Conservation (phyloP, 2,888 invertebrate species). For the Drosophila leonis region DNA sequence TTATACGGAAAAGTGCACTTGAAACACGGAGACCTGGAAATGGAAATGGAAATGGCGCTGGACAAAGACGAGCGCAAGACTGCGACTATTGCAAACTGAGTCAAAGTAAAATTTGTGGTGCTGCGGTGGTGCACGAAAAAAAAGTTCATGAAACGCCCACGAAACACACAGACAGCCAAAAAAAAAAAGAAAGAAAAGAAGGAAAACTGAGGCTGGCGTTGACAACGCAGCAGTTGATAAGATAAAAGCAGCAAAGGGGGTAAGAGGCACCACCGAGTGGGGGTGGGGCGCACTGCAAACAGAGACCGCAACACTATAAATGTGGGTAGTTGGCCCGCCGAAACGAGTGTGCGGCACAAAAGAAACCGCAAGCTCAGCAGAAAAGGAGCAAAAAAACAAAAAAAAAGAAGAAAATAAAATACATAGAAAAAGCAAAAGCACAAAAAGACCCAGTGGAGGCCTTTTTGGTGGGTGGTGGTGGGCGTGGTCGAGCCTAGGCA, state of each 20-base stretch:
- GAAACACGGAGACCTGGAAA: conserved; percentile 58
- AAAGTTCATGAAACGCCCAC: conserved; percentile 53
- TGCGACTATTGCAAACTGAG: conserved; percentile 62
- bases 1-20: conserved; percentile 78
- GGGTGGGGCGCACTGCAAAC: conserved; percentile 39
- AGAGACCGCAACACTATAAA: conserved; percentile 78
- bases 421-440: conserved; percentile 2
- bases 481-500: conserved; percentile 25
- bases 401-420: background rate
- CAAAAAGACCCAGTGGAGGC: conserved; percentile 8
- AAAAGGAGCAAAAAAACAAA: conserved; percentile 10
- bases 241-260: background rate
- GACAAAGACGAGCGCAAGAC: conserved; percentile 24
- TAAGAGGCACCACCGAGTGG: background rate
- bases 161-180: conserved; percentile 18
- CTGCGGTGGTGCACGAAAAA: conserved; percentile 4
- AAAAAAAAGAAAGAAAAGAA: background rate
- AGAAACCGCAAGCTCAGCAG: conserved; percentile 81
- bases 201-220: conserved; percentile 65
- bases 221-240: conserved; percentile 61
- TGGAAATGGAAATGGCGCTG: conserved; percentile 14
- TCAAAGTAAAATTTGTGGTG: conserved; percentile 63
- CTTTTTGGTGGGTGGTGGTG: conserved; percentile 15
- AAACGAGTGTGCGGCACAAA: conserved; percentile 68
- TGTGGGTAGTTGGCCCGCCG: conserved; percentile 70